A percentile compares a stretch with the other conserved stretches of the same genome.
Evolutionary conservation across 2,888 invertebrate genomes (phyloP).

Genomic region (Hipparchia semele): DNA sequence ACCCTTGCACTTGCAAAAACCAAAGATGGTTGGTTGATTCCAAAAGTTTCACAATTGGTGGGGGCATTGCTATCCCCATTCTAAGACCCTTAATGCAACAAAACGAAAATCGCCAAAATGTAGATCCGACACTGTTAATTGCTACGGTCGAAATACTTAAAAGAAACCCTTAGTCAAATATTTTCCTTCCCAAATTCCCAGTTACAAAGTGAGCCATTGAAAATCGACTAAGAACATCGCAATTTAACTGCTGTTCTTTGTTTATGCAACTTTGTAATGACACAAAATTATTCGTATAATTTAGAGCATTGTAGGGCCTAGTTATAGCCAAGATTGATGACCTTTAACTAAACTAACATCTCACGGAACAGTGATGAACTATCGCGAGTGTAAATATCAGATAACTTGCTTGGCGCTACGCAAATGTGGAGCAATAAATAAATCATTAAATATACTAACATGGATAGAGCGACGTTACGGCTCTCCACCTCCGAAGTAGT

Average conservation of each 20-base stretch:
- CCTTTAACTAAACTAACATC: slow-evolving; percentile 25
- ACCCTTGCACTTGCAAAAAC: no score
- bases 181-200: neutral
- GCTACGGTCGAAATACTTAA: no score
- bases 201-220: neutral
- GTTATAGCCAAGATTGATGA: slow-evolving; percentile 24
- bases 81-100: no score
- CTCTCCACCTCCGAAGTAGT: slow-evolving; percentile 77
- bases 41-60: no score
- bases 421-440: slow-evolving; percentile 38
- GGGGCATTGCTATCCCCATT: no score
- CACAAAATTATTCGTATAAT: neutral
- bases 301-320: neutral
- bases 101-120: no score
- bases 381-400: slow-evolving; percentile 29
- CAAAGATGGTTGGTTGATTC: no score
- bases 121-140: no score
- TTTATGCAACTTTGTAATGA: slow-evolving; percentile 1
- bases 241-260: slow-evolving; percentile 7
- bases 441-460: slow-evolving; percentile 61
- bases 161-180: neutral
- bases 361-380: slow-evolving; percentile 16
- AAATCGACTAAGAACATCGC: neutral
- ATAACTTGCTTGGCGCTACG: slow-evolving; percentile 22
- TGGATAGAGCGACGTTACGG: slow-evolving; percentile 76